phyloP scores from a whole-genome alignment of 1,140 invertebrate genomes.

The Rhopalosiphum maidis region DNA sequence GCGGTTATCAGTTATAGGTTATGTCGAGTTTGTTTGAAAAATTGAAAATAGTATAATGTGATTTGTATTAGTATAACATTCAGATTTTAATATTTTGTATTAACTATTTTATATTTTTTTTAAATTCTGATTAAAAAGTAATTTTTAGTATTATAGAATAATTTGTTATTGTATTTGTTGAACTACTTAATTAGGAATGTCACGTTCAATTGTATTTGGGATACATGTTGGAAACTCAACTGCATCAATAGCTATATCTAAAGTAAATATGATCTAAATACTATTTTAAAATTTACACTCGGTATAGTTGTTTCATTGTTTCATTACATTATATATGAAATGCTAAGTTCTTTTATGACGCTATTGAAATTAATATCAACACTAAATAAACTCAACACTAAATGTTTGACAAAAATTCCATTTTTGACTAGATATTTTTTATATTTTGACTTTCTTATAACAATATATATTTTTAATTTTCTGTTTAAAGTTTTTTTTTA shows the following conservation, averaged over 20 bases:
- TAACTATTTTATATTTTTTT: neutral
- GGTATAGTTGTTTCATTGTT: neutral
- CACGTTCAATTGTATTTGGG: constrained; percentile 58
- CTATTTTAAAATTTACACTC: neutral
- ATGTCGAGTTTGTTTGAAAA: neutral
- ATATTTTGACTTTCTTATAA: too few relatives aligned
- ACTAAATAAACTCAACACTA: too few relatives aligned
- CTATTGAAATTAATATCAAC: neutral
- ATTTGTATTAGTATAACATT: neutral
- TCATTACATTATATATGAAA: neutral
- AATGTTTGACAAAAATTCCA: too few relatives aligned
- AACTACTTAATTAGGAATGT: neutral
- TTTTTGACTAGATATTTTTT: too few relatives aligned
- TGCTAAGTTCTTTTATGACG: neutral
- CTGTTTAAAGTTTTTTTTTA: too few relatives aligned
- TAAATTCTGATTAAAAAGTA: neutral
- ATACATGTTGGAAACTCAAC: constrained; percentile 58
- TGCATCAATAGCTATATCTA: constrained; percentile 58
- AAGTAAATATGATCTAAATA: constrained; percentile 35
- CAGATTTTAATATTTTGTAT: neutral
- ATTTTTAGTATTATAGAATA: neutral
- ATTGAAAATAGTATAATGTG: constrained; percentile 3
- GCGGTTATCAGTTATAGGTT: constrained; percentile 18
- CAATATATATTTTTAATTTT: too few relatives aligned
- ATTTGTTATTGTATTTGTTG: neutral